These are phyloP conservation scores for Drosophila helvetica DNA, from an alignment of 2,888 invertebrate species.

Conservation along the genomic window DNA sequence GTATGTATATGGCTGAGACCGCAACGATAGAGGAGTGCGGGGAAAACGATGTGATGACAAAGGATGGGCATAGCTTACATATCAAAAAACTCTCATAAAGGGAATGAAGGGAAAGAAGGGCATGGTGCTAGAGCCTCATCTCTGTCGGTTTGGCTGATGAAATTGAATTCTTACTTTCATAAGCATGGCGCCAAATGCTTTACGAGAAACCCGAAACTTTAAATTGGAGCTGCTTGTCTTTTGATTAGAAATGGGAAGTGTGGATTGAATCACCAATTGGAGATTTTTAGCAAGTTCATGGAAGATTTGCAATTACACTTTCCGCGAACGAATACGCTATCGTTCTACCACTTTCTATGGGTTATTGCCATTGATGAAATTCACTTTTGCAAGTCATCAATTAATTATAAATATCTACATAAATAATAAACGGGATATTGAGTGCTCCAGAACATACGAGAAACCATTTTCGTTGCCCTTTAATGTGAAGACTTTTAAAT, in stretches of 20 bases:
- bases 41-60: too few species aligned
- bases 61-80: background rate
- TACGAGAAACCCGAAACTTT: slow-evolving; percentile 47
- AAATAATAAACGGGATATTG: background rate
- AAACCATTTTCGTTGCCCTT: background rate
- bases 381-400: slow-evolving; percentile 34
- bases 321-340: slow-evolving; percentile 35
- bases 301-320: slow-evolving; percentile 7
- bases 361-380: slow-evolving; percentile 19
- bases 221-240: slow-evolving; percentile 36
- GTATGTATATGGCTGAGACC: background rate
- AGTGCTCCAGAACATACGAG: background rate
- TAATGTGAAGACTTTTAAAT: background rate
- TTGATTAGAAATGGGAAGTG: slow-evolving; percentile 6
- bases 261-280: slow-evolving; percentile 43
- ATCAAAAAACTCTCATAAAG: slow-evolving; percentile 18
- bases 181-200: slow-evolving; percentile 26
- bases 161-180: slow-evolving; percentile 50
- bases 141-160: slow-evolving; percentile 51
- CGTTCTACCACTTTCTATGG: slow-evolving; percentile 50
- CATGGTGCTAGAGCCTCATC: background rate
- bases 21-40: background rate
- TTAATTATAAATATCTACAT: background rate
- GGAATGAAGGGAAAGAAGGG: slow-evolving; percentile 39
- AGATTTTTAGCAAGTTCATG: background rate